Evolutionary conservation across 2,888 invertebrate genomes (phyloP).

Genomic region (Mycogona germanica): DNA sequence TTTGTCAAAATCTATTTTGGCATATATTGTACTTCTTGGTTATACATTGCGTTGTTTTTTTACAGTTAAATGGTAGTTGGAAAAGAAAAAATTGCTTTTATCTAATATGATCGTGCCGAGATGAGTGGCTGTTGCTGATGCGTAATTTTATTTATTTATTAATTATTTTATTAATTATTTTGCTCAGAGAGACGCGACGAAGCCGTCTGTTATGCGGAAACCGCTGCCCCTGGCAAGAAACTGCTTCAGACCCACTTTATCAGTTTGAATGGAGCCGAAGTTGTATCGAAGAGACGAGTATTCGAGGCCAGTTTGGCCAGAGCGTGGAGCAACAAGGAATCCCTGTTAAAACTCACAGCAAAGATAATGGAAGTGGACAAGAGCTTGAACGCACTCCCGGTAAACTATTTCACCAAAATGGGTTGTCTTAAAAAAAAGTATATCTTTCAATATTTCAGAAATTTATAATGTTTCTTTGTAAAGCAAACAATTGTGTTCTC

Average conservation of each 20-base stretch:
- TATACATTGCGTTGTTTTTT: too few relatives aligned
- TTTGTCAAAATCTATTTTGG: too few relatives aligned
- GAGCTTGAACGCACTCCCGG: conserved; percentile 13
- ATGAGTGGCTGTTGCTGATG: background rate
- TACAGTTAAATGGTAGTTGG: too few relatives aligned
- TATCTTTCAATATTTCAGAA: too few relatives aligned
- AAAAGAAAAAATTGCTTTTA: too few relatives aligned
- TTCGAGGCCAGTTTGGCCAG: conserved; percentile 17
- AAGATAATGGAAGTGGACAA: conserved; percentile 16
- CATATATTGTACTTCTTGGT: too few relatives aligned
- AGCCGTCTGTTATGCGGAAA: conserved; percentile 20
- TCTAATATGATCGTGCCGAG: too few relatives aligned
- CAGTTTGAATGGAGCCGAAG: conserved; percentile 17
- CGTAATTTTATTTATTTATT: background rate
- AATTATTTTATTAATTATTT: background rate
- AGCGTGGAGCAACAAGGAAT: conserved; percentile 19
- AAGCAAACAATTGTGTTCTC: too few relatives aligned
- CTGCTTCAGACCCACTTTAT: conserved; percentile 20
- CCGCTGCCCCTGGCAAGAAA: conserved; percentile 18
- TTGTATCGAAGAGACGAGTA: conserved; percentile 15
- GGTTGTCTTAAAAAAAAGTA: background rate
- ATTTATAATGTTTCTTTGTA: too few relatives aligned
- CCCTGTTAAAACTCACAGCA: conserved; percentile 18
- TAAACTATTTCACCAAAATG: background rate
- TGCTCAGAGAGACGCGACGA: conserved; percentile 16